phyloP scores from a whole-genome alignment of 1,140 invertebrate genomes.

The Neelides sp. region DNA sequence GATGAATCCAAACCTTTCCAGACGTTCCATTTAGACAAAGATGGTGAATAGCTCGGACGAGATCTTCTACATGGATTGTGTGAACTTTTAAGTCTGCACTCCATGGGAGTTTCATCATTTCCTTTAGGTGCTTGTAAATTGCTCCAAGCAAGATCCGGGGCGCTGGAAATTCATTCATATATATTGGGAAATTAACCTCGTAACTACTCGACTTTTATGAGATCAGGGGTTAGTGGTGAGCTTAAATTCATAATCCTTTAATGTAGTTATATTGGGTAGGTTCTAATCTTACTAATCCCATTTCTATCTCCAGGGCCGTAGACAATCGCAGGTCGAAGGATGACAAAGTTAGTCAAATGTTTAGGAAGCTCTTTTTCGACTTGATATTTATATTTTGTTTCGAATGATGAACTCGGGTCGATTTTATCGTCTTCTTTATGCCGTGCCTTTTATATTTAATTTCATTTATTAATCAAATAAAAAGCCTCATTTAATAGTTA shows the following conservation, averaged over 20 bases:
- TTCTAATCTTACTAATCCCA: conserved; percentile 68
- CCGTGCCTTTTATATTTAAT: conserved; percentile 47
- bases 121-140: conserved; percentile 71
- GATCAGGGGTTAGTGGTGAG: too few species aligned
- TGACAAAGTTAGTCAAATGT: conserved; percentile 54
- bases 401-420: conserved; percentile 63
- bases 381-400: conserved; percentile 67
- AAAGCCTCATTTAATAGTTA: conserved; percentile 1
- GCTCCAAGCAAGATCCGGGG: conserved; percentile 70
- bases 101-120: conserved; percentile 86
- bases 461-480: conserved; percentile 18
- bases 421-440: conserved; percentile 59
- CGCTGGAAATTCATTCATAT: conserved; percentile 40
- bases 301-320: conserved; percentile 72
- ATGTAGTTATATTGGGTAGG: too few species aligned
- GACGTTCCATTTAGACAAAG: conserved; percentile 40
- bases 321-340: conserved; percentile 69
- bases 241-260: too few species aligned
- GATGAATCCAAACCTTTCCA: conserved; percentile 23
- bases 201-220: too few species aligned
- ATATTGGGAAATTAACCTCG: neutral
- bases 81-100: conserved; percentile 69
- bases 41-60: conserved; percentile 65
- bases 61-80: conserved; percentile 72
- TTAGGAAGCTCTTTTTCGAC: conserved; percentile 64